phyloP scores from a whole-genome alignment of 2,888 invertebrate species.

The Opisthograptis luteolata region DNA sequence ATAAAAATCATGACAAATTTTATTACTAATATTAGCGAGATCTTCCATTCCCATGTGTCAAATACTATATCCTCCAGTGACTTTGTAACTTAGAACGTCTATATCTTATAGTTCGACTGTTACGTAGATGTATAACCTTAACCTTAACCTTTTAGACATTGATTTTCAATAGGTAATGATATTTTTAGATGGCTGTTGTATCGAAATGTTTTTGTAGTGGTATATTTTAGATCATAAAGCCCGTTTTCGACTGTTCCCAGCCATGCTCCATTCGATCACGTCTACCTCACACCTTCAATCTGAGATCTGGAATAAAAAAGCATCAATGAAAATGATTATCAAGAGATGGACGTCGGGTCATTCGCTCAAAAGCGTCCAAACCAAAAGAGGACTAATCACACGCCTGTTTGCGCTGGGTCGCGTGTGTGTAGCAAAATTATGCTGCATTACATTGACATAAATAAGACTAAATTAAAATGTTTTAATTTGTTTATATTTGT shows the following conservation, averaged over 20 bases:
- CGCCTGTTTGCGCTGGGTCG: too few species aligned
- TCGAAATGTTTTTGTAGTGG: constrained; percentile 60
- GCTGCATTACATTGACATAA: too few species aligned
- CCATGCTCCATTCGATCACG: neutral
- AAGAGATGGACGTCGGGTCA: too few species aligned
- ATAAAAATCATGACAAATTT: constrained; percentile 27
- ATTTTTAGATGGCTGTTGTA: constrained; percentile 74
- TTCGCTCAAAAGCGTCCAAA: too few species aligned
- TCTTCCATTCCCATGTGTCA: constrained; percentile 31
- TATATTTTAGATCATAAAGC: constrained; percentile 55
- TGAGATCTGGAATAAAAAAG: too few species aligned
- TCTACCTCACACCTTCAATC: neutral
- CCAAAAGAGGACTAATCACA: too few species aligned
- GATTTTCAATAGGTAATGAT: constrained; percentile 52
- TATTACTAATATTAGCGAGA: constrained; percentile 16
- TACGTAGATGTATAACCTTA: constrained; percentile 35
- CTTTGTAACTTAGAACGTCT: constrained; percentile 17
- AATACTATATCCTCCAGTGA: constrained; percentile 37
- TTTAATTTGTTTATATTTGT: too few species aligned
- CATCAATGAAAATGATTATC: too few species aligned
- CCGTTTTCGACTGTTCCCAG: constrained; percentile 1
- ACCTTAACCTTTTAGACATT: constrained; percentile 46
- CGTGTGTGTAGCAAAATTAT: too few species aligned
- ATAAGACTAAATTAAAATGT: too few species aligned
- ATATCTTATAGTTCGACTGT: constrained; percentile 24